These are phyloP conservation scores for Oscheius sp. DNA, from an alignment of 2,888 invertebrate species.

Conservation along the genomic window DNA sequence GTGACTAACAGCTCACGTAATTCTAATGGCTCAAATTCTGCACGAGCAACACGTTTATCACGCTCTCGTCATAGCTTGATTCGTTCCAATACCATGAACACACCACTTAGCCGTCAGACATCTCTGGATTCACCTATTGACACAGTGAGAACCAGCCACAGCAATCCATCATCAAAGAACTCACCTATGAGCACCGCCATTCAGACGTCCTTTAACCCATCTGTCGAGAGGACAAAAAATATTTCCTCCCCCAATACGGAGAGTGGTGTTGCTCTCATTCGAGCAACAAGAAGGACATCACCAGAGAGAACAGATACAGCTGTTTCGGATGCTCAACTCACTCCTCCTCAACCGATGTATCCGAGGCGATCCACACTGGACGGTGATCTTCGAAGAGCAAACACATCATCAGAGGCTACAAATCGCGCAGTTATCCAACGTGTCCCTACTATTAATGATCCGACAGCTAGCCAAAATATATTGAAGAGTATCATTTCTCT, in stretches of 20 bases:
- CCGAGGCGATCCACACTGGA: slow-evolving; percentile 3
- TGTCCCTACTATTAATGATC: no score
- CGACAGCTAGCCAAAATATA: no score
- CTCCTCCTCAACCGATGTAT: no score
- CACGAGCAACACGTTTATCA: neutral
- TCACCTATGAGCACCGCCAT: neutral
- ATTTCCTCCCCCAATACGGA: neutral
- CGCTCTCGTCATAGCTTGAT: neutral
- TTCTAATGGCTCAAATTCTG: neutral
- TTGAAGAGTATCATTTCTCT: no score
- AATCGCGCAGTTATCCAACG: no score
- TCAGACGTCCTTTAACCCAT: neutral
- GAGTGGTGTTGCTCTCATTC: slow-evolving; percentile 8
- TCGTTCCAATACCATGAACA: neutral
- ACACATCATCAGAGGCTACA: no score
- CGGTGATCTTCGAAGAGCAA: neutral
- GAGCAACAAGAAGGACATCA: neutral
- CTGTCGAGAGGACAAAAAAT: neutral
- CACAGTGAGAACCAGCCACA: neutral
- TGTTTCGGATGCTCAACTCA: neutral
- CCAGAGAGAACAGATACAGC: neutral
- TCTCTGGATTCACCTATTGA: neutral
- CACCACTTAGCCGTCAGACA: slow-evolving; percentile 1
- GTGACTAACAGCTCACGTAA: neutral
- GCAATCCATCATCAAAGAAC: neutral